These are phyloP conservation scores for Sitophilus oryzae DNA, from an alignment of 1,140 invertebrate species.

Conservation along the genomic window DNA sequence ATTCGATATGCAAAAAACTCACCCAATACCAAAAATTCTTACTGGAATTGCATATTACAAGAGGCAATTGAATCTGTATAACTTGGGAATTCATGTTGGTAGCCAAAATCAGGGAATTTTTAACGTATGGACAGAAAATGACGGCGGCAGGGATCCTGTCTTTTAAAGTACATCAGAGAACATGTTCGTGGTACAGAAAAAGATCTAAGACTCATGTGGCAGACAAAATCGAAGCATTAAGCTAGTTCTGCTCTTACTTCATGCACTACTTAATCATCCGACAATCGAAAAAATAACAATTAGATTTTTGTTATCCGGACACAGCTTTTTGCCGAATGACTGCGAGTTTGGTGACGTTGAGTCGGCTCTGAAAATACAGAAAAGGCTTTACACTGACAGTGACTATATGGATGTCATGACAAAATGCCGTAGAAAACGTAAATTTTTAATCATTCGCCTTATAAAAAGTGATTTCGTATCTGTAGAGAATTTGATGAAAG, in stretches of 20 bases:
- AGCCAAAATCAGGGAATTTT: conserved; percentile 2
- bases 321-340: conserved; percentile 42
- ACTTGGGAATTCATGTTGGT: not conserved
- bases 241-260: no score
- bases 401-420: conserved; percentile 35
- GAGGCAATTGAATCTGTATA: conserved; percentile 1
- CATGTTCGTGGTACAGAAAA: no score
- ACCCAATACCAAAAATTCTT: conserved; percentile 1
- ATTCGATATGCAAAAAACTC: conserved; percentile 2
- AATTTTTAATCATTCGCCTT: conserved; percentile 1
- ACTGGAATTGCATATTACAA: not conserved
- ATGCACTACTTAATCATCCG: not conserved
- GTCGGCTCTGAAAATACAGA: conserved; percentile 31
- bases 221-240: not conserved
- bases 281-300: conserved; percentile 2
- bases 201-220: conserved; percentile 3
- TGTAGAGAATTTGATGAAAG: not conserved
- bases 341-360: conserved; percentile 39
- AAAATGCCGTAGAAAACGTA: conserved; percentile 26
- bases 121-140: conserved; percentile 3
- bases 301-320: conserved; percentile 31
- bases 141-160: no score
- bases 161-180: no score
- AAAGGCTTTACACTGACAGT: conserved; percentile 34
- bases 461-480: conserved; percentile 2